Evolutionary conservation across 2,797 vertebrate genomes (phyloP), one percentile per base, ranked within the genome.

Genomic region (Oreochromis mossambicus): DNA sequence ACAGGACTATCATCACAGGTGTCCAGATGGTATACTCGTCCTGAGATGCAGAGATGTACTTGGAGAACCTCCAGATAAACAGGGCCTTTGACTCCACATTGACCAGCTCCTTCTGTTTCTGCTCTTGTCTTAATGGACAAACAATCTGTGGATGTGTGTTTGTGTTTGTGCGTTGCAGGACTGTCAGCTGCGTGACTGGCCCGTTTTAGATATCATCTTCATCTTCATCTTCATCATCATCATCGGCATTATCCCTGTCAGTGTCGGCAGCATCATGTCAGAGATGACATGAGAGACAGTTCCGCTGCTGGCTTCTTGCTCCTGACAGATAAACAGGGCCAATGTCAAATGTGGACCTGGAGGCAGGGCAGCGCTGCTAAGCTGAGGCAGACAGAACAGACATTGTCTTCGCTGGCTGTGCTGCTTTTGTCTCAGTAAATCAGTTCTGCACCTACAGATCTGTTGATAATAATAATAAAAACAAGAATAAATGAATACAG

Each of bases 331-430:
- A 83, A 88, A 91, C 82, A 75, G 84, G 38, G n/a, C 70, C 17
- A 34, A 79, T 84, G 87, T 79, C 56, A 83, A 73, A 63, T 2
- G 26, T 46, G 48, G 81, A 78, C n/a, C 78, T 66, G 5, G 68
- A 86, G 77, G 82, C 78, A 84, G 85, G 78, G 77, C 58, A 11
- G 50, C 3, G 66, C 36, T 48, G 82, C 78, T 54, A 66, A 79
- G 73, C 82, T 73, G 82, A 91, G 58, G 81, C 50, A 77, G 79
- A 93, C 91, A 92, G 87, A 93, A 10, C 73, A 88, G 83, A 92
- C 84, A 88, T 80, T 92, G 91, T 91, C 76, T 78, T 89, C 50
- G 24, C 12, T 75, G 78, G 52, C 15, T 70, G 75, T 81, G 83
- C 41, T 86, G 66, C 51, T 85, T 87, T 63, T 52, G 24, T 78